Evolutionary conservation across 2,888 invertebrate genomes (phyloP).

Genomic region (Micoletzkya japonica): DNA sequence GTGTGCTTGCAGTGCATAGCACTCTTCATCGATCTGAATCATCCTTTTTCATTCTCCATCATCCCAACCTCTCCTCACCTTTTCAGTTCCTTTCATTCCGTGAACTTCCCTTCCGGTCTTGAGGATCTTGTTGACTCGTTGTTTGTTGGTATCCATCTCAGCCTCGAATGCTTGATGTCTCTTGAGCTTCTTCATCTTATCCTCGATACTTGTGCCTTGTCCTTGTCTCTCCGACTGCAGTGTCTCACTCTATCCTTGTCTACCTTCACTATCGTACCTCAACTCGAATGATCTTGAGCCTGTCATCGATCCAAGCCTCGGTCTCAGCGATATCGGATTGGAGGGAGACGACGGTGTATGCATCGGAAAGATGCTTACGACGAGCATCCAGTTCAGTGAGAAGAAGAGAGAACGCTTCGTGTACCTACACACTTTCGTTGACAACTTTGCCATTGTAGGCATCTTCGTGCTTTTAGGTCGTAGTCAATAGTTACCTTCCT

Average conservation of each 20-base stretch:
- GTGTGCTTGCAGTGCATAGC: slow-evolving; percentile 71
- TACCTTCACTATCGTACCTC: slow-evolving; percentile 66
- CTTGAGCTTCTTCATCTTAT: slow-evolving; percentile 90
- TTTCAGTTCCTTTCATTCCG: slow-evolving; percentile 85
- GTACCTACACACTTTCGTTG: slow-evolving; percentile 34
- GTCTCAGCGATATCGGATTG: slow-evolving; percentile 79
- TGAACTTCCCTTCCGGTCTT: slow-evolving; percentile 74
- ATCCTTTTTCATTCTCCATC: background rate
- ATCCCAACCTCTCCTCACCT: background rate
- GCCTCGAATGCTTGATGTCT: slow-evolving; percentile 75
- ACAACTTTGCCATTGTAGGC: slow-evolving; percentile 12
- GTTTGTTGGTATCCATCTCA: slow-evolving; percentile 83
- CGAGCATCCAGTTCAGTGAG: slow-evolving; percentile 75
- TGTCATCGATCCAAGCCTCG: slow-evolving; percentile 67
- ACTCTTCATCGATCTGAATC: slow-evolving; percentile 35
- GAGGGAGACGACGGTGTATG: slow-evolving; percentile 84
- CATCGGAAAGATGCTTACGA: slow-evolving; percentile 76
- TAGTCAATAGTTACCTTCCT: slow-evolving; percentile 10
- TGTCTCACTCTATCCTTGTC: slow-evolving; percentile 35
- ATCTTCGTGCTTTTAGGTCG: slow-evolving; percentile 26
- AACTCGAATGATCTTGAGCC: slow-evolving; percentile 62
- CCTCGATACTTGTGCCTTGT: slow-evolving; percentile 80
- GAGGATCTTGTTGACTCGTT: slow-evolving; percentile 81
- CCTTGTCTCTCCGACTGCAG: slow-evolving; percentile 71
- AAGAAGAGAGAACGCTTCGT: slow-evolving; percentile 56